Evolutionary conservation across 2,113 vertebrate species (phyloP).

Genomic region (Crypturellus undulatus): DNA sequence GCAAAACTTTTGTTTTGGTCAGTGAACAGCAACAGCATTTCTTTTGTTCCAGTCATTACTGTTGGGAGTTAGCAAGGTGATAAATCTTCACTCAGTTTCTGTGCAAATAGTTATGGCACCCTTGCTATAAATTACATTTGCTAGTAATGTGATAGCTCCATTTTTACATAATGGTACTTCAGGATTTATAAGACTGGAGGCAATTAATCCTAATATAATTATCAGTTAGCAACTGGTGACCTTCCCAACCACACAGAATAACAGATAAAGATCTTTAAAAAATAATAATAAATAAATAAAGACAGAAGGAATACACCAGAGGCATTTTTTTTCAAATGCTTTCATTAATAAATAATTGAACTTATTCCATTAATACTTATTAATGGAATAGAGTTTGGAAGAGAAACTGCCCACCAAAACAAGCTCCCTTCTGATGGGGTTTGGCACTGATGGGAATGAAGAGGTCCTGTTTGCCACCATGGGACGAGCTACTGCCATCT

Average conservation of each 20-base stretch:
- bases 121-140: neutral
- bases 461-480: accelerated
- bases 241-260: neutral
- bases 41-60: neutral
- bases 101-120: neutral
- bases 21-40: neutral
- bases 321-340: neutral
- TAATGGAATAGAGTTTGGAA: neutral
- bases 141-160: neutral
- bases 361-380: neutral
- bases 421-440: neutral
- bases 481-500: neutral
- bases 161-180: neutral
- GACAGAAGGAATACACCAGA: neutral
- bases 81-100: constrained; percentile 16
- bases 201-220: constrained; percentile 8
- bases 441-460: neutral
- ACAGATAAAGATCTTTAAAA: neutral
- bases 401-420: neutral
- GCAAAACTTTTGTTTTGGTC: neutral
- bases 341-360: neutral
- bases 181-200: neutral
- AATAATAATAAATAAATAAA: neutral
- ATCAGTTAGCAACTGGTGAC: neutral
- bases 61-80: neutral